Evolutionary conservation across 2,797 vertebrate species (phyloP).

Genomic region (Craterocephalus amniculus): DNA sequence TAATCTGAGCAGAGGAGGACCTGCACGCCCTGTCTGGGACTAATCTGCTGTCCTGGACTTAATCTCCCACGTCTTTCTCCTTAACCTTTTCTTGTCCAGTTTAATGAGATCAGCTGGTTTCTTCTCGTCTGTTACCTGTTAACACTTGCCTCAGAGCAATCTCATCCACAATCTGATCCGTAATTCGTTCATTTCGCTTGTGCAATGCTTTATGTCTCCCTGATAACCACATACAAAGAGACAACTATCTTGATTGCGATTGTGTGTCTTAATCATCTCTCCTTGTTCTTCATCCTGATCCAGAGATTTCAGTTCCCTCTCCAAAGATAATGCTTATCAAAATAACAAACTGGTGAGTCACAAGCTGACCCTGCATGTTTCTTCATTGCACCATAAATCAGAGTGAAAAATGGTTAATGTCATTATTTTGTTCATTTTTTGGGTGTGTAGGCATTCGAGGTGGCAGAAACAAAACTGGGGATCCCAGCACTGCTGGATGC

Average conservation of each 20-base stretch:
- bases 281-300: conserved; percentile 24
- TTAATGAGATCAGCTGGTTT: conserved; percentile 33
- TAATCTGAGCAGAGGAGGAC: conserved; percentile 49
- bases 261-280: conserved; percentile 5
- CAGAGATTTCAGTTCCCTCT: conserved; percentile 91
- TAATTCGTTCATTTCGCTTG: not conserved
- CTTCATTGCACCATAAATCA: not conserved
- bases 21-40: conserved; percentile 12
- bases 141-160: not conserved
- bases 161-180: not conserved
- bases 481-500: conserved; percentile 90
- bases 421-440: not conserved
- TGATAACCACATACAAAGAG: not conserved
- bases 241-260: not conserved
- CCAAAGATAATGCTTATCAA: conserved; percentile 88
- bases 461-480: conserved; percentile 89
- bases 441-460: conserved; percentile 76
- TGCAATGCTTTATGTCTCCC: not conserved
- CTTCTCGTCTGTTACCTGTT: conserved; percentile 9
- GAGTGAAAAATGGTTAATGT: not conserved
- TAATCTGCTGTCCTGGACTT: conserved; percentile 48
- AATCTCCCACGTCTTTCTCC: conserved; percentile 30
- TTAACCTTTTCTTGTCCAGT: conserved; percentile 32
- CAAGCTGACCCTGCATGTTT: not conserved
- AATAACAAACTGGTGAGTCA: conserved; percentile 93